These are phyloP conservation scores for Nezara viridula DNA, from an alignment of 2,888 invertebrate species.

Conservation along the genomic window DNA sequence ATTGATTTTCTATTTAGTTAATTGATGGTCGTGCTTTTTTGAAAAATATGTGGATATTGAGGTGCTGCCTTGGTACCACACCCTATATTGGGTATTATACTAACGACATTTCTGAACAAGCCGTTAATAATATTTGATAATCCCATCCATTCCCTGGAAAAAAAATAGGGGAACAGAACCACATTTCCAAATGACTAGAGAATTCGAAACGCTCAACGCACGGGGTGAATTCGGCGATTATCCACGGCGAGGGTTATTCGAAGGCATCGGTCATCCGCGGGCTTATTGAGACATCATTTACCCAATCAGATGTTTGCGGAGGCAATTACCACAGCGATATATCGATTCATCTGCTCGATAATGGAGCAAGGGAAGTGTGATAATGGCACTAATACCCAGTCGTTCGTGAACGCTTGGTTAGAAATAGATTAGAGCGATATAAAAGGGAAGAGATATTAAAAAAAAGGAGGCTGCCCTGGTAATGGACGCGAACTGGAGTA, in stretches of 20 bases:
- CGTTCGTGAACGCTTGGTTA: slow-evolving; percentile 23
- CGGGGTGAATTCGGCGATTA: neutral
- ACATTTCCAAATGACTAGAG: slow-evolving; percentile 5
- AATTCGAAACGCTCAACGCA: slow-evolving; percentile 15
- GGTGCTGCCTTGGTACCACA: neutral
- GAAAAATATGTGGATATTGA: neutral
- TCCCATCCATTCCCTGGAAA: neutral
- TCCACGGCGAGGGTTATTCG: neutral
- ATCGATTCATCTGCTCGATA: slow-evolving; percentile 32
- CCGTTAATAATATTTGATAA: slow-evolving; percentile 9
- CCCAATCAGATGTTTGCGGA: slow-evolving; percentile 25
- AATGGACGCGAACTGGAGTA: slow-evolving; percentile 29
- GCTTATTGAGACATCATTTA: slow-evolving; percentile 38
- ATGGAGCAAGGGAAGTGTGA: slow-evolving; percentile 17
- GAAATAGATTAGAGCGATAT: slow-evolving; percentile 47
- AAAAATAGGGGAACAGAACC: neutral
- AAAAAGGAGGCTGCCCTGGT: neutral
- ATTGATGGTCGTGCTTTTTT: too few species aligned
- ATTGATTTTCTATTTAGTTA: too few species aligned
- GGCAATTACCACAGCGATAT: slow-evolving; percentile 22
- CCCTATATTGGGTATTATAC: neutral
- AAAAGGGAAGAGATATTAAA: slow-evolving; percentile 25
- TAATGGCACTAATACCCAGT: slow-evolving; percentile 43
- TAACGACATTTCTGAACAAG: neutral
- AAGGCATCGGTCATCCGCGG: slow-evolving; percentile 24